These are phyloP conservation scores for Bryconaethiops microstoma DNA, from an alignment of 2,797 vertebrate genomes.

Conservation along the genomic window DNA sequence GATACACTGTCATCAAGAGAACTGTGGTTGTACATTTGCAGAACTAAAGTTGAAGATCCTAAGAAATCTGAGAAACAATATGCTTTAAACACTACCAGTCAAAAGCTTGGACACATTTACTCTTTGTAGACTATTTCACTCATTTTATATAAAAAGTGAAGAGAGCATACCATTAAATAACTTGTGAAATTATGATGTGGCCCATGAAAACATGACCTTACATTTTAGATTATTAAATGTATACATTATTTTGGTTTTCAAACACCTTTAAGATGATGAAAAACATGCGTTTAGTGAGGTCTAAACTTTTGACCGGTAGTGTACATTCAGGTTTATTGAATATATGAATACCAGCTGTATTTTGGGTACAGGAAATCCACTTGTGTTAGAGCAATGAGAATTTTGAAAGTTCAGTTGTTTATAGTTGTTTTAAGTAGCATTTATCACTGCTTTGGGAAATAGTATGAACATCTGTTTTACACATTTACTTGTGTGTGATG, in stretches of 20 bases:
- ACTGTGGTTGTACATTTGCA: conserved; percentile 2
- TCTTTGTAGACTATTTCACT: background rate
- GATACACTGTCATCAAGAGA: background rate
- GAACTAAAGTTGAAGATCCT: background rate
- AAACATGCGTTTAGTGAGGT: background rate
- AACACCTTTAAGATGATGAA: background rate
- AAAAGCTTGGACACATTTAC: background rate
- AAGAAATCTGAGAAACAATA: background rate
- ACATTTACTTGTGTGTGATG: background rate
- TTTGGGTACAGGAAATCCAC: background rate
- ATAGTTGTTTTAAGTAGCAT: conserved; percentile 8
- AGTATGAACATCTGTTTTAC: conserved; percentile 2
- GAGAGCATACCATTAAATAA: background rate
- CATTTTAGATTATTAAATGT: too few species aligned
- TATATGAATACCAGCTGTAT: conserved; percentile 25
- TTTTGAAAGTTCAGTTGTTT: background rate
- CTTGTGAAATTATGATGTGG: background rate
- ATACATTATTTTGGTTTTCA: too few species aligned
- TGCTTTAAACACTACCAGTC: background rate
- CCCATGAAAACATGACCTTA: too few species aligned
- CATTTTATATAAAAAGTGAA: background rate
- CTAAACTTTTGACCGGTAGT: background rate
- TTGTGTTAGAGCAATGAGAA: conserved; percentile 2
- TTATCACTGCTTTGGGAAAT: background rate
- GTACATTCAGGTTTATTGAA: background rate